phyloP scores from a whole-genome alignment of 92 coral and sea anemone species.

The Palythoa grandiflora region DNA sequence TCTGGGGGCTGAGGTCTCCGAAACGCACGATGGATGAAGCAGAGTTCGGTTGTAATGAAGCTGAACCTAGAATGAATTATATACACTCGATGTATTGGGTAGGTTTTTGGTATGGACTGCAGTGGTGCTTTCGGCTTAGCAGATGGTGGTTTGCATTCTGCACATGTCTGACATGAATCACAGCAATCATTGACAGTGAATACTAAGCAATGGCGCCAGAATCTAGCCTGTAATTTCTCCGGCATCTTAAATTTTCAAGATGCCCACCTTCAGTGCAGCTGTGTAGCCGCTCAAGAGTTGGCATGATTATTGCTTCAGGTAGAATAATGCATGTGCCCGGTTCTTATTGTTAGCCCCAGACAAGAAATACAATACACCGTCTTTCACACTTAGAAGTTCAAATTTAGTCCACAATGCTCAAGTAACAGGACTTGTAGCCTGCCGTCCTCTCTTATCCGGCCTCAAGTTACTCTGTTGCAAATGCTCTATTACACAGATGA shows the following conservation, averaged over 20 bases:
- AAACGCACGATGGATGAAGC: too few relatives aligned
- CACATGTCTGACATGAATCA: slow-evolving; percentile 23
- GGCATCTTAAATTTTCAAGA: slow-evolving; percentile 28
- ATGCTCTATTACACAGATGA: slow-evolving; percentile 4
- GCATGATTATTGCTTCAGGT: slow-evolving; percentile 24
- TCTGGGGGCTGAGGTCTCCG: too few relatives aligned
- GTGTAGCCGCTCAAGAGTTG: slow-evolving; percentile 20
- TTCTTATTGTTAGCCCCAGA: neutral
- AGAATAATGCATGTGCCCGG: slow-evolving; percentile 15
- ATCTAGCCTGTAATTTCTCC: slow-evolving; percentile 45
- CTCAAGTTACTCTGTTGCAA: slow-evolving; percentile 17
- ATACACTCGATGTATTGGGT: slow-evolving; percentile 57
- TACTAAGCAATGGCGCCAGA: slow-evolving; percentile 48
- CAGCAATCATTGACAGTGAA: slow-evolving; percentile 18
- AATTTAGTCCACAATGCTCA: slow-evolving; percentile 47
- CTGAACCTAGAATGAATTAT: too few relatives aligned
- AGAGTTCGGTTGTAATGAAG: too few relatives aligned
- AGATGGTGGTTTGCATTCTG: slow-evolving; percentile 45
- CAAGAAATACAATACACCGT: slow-evolving; percentile 20
- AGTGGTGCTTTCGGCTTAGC: slow-evolving; percentile 50
- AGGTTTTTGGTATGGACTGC: slow-evolving; percentile 35
- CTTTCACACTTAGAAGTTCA: slow-evolving; percentile 24
- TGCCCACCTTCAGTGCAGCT: slow-evolving; percentile 44
- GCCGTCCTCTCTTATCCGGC: slow-evolving; percentile 42
- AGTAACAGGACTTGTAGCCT: slow-evolving; percentile 7